These are phyloP conservation scores for Pygocentrus nattereri DNA, from an alignment of 2,797 vertebrate species.

Conservation along the genomic window DNA sequence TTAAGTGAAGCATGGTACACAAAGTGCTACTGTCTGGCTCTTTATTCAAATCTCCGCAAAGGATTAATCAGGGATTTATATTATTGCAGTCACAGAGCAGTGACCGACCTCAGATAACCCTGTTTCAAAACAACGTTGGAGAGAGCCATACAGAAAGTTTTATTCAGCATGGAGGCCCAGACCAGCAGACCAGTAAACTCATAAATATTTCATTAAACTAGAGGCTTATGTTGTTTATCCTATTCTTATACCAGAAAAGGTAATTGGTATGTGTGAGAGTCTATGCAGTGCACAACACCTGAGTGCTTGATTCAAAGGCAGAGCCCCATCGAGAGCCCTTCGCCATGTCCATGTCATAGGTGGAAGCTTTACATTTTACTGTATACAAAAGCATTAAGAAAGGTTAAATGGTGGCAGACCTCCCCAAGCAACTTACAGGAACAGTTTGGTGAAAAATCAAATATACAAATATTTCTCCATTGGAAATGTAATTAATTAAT, in stretches of 20 bases:
- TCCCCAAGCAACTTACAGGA: neutral
- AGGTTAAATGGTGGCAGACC: too few species aligned
- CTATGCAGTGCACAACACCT: slow-evolving; percentile 1
- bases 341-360: neutral
- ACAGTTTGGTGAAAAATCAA: neutral
- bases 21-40: slow-evolving; percentile 9
- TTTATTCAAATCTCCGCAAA: slow-evolving; percentile 34
- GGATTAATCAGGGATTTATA: slow-evolving; percentile 40
- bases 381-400: neutral
- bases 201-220: slow-evolving; percentile 31
- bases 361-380: neutral
- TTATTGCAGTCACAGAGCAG: slow-evolving; percentile 20
- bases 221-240: slow-evolving; percentile 34
- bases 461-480: too few species aligned
- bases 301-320: slow-evolving; percentile 42
- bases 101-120: slow-evolving; percentile 26
- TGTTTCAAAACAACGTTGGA: slow-evolving; percentile 10
- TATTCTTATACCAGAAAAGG: slow-evolving; percentile 52
- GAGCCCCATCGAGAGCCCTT: neutral
- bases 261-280: slow-evolving; percentile 4
- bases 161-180: neutral
- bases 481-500: too few species aligned
- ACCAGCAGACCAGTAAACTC: neutral
- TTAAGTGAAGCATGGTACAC: slow-evolving; percentile 17
- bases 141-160: slow-evolving; percentile 5